Evolutionary conservation across 2,113 vertebrate genomes (phyloP), one percentile per base, ranked within the genome.

Genomic region (Capricornis sumatraensis): DNA sequence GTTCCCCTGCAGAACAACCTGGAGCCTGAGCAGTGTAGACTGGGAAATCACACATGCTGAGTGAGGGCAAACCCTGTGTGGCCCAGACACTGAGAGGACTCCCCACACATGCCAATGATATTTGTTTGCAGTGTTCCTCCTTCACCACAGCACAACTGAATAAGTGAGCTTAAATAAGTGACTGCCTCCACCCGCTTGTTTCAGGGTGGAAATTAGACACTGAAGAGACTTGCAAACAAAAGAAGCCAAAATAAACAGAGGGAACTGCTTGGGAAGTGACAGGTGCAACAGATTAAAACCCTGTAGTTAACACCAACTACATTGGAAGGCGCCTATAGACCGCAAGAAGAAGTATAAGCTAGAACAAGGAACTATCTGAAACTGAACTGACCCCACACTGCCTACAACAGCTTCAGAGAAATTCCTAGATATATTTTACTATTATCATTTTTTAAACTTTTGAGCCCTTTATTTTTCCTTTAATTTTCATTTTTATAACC

Each of bases 111-210:
- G 7, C 30, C 62, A 64, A 15, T 4, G 7, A n/a, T n/a, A 64
- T n/a, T 64, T 64, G 62, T n/a, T 17, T 64, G 30, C 30, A n/a
- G 30, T n/a, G 30, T 8, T n/a, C 30, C 30, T 64, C 30, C 15
- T 33, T 64, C 62, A 4, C 15, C 30, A n/a, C 62, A 64, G 62
- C 7, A 17, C 7, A 16, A 64, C 30, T 4, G 62, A n/a, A 64
- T 33, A 64, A 4, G 3, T 17, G 30, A 64, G 30, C 62, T 30
- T 64, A 33, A 33, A 33, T 33, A 62, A 64, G 15, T 64, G 30
- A 17, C 16, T 1, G 0, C 3, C 30, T 64, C 30, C 0, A 7
- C 30, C 15, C 1, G 0, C 62, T 9, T 17, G 30, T 64, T 30
- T 64, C 30, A n/a, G 30, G 62, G 30, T 2, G 1, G 62, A 64